Percentiles rank a stretch among this genome's conserved stretches.
These are phyloP conservation scores for Silurus asotus DNA, from an alignment of 2,113 vertebrate species.

Conservation along the genomic window DNA sequence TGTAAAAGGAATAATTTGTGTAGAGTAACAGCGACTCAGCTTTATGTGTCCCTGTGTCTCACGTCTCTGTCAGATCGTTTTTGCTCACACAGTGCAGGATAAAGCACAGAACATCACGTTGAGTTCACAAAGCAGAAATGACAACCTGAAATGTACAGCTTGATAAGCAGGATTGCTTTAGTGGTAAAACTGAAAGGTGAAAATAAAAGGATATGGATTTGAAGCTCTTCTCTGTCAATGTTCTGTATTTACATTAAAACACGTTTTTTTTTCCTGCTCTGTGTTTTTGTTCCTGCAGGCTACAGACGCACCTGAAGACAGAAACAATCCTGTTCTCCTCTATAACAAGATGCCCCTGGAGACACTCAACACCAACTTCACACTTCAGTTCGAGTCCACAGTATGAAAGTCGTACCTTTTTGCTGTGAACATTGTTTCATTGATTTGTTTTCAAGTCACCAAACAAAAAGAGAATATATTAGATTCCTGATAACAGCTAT, in stretches of 20 bases:
- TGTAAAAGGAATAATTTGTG: background rate
- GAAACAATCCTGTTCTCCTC: slow-evolving; percentile 86
- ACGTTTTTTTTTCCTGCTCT: slow-evolving; percentile 36
- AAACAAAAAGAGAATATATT: background rate
- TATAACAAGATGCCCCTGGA: slow-evolving; percentile 91
- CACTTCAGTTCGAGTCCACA: slow-evolving; percentile 74
- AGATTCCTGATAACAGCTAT: background rate
- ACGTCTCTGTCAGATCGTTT: background rate
- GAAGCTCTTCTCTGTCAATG: background rate
- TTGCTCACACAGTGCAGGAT: background rate
- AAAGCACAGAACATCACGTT: background rate
- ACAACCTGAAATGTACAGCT: background rate
- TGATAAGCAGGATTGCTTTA: too few species aligned
- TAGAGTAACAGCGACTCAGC: background rate
- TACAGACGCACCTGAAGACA: slow-evolving; percentile 86
- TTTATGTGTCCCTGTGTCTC: background rate
- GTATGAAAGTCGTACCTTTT: slow-evolving; percentile 65
- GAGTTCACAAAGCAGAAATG: background rate
- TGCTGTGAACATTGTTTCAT: background rate
- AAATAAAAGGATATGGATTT: slow-evolving; percentile 23
- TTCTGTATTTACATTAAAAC: background rate
- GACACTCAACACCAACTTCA: slow-evolving; percentile 81
- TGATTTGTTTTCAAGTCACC: background rate
- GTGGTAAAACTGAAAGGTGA: background rate
- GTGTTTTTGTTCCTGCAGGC: slow-evolving; percentile 71